These are phyloP conservation scores for Eupsittula cactorum DNA, from an alignment of 2,113 vertebrate species.

Conservation along the genomic window DNA sequence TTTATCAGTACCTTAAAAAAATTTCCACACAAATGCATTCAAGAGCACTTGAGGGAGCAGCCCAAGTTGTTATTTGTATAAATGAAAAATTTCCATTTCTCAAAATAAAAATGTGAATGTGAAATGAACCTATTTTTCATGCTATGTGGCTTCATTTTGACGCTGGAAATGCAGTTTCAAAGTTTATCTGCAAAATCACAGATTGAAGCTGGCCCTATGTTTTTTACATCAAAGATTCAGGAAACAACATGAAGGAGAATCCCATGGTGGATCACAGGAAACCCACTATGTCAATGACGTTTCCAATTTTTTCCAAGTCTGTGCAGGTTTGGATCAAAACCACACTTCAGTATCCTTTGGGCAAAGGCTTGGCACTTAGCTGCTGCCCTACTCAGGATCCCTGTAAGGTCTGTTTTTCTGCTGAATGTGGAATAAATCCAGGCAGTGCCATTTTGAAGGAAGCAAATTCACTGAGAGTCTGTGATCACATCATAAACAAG, in stretches of 20 bases:
- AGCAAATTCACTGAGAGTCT: not conserved
- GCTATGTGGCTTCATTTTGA: not conserved
- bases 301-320: not conserved
- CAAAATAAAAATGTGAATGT: not conserved
- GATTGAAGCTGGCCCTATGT: not conserved
- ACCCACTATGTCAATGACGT: not conserved
- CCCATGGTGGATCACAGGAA: not conserved
- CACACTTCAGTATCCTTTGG: not conserved
- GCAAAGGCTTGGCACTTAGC: not conserved
- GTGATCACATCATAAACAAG: slow-evolving; percentile 24
- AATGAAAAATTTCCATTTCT: not conserved
- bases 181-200: not conserved
- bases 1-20: not conserved
- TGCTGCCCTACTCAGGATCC: not conserved
- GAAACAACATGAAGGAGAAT: not conserved
- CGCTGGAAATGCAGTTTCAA: not conserved
- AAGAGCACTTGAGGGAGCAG: not conserved
- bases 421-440: slow-evolving; percentile 8
- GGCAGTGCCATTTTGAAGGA: slow-evolving; percentile 22
- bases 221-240: not conserved
- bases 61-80: not conserved
- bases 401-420: not conserved
- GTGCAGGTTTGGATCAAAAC: not conserved
- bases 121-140: not conserved
- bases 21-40: not conserved